Evolutionary conservation across 2,113 vertebrate genomes (phyloP).

Genomic region (Etia nguti): DNA sequence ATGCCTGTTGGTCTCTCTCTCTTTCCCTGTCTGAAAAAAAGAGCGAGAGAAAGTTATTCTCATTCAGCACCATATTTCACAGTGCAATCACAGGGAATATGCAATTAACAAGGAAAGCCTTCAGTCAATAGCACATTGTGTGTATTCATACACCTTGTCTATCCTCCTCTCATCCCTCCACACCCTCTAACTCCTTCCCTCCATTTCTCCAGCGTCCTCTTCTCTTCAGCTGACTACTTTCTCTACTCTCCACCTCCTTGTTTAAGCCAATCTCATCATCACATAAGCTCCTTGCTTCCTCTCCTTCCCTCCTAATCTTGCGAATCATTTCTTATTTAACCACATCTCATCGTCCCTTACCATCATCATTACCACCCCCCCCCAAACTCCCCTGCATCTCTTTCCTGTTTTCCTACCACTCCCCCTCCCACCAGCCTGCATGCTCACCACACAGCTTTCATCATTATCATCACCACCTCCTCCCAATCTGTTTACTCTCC

Average conservation of each 20-base stretch:
- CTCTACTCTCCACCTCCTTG: slow-evolving; percentile 9
- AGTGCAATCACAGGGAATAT: slow-evolving; percentile 51
- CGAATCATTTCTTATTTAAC: slow-evolving; percentile 50
- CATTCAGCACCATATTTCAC: slow-evolving; percentile 29
- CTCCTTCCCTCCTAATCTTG: slow-evolving; percentile 16
- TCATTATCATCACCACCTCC: slow-evolving; percentile 54
- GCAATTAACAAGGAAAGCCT: slow-evolving; percentile 54
- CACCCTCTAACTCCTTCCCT: slow-evolving; percentile 2
- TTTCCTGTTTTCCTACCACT: slow-evolving; percentile 11
- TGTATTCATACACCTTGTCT: slow-evolving; percentile 24
- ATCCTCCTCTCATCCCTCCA: slow-evolving; percentile 1
- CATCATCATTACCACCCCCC: slow-evolving; percentile 17
- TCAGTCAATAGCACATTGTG: slow-evolving; percentile 46
- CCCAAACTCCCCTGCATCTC: neutral
- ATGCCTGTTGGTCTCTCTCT: neutral
- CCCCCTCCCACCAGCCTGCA: slow-evolving; percentile 17
- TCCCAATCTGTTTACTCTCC: slow-evolving; percentile 53
- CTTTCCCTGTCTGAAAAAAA: neutral
- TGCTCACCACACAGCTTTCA: slow-evolving; percentile 46
- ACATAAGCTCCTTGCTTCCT: slow-evolving; percentile 6
- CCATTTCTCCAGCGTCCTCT: slow-evolving; percentile 28
- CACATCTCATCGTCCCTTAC: slow-evolving; percentile 27
- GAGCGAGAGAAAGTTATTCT: slow-evolving; percentile 26
- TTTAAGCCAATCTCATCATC: slow-evolving; percentile 22
- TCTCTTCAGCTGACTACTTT: slow-evolving; percentile 29